These are phyloP conservation scores for Festucalex cinctus DNA, from an alignment of 2,113 vertebrate species.

Conservation along the genomic window DNA sequence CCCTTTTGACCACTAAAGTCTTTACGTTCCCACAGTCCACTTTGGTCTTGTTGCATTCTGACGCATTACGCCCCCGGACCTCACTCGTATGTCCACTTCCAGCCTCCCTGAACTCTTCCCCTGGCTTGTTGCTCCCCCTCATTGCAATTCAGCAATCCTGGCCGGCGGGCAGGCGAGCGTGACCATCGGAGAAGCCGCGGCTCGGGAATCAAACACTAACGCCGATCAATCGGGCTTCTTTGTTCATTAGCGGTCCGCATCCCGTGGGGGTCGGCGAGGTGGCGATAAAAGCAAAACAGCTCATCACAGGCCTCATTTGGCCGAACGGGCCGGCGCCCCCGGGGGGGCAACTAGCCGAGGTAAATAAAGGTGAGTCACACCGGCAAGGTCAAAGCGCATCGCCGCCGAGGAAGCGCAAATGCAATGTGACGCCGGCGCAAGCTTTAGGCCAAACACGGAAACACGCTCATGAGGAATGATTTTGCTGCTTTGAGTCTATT, in stretches of 20 bases:
- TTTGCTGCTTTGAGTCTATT: neutral
- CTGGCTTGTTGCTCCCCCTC: constrained; percentile 28
- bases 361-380: constrained; percentile 60
- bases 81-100: constrained; percentile 52
- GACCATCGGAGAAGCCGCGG: constrained; percentile 21
- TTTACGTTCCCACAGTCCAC: neutral
- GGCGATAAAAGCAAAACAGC: constrained; percentile 30
- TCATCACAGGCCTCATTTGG: constrained; percentile 37
- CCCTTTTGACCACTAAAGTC: too few species aligned
- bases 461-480: too few species aligned
- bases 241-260: constrained; percentile 46
- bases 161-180: constrained; percentile 46
- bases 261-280: constrained; percentile 21
- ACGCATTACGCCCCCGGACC: neutral
- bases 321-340: constrained; percentile 39
- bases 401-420: constrained; percentile 13
- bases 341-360: constrained; percentile 31
- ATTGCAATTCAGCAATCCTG: constrained; percentile 60
- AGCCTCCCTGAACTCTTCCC: constrained; percentile 42
- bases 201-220: constrained; percentile 39
- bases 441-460: too few species aligned
- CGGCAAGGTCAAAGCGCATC: constrained; percentile 51
- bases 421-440: too few species aligned
- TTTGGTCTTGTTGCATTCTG: neutral
- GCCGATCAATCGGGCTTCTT: constrained; percentile 52